Evolutionary conservation across 2,888 invertebrate genomes (phyloP), one percentile per base, ranked within the genome.

Genomic region (Flabesymbios commensalis): DNA sequence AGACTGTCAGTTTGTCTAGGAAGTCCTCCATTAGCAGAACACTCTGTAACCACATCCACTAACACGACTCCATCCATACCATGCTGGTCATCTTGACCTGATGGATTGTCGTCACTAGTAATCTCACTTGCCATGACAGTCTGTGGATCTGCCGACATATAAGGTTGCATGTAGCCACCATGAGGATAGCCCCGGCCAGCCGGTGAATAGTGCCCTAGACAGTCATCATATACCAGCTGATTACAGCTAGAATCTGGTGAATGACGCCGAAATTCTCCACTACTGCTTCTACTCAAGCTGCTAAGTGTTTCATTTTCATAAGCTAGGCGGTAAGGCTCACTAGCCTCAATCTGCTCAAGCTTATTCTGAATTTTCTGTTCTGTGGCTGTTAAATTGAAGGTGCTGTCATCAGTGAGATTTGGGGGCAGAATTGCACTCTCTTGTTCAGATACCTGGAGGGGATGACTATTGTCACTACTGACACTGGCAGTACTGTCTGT

Each of bases 161-260:
- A n/a, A n/a, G n/a, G n/a, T n/a, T n/a, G n/a, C n/a, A n/a, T 36
- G 49, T 49, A 49, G 29, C 29, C 28, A 33, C 75, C 74, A 54
- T 76, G 76, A 1, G 75, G 76, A 65, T 78, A 78, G 3, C 78
- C 78, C 17, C 75, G 69, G 42, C 75, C 74, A 29, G 72, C 76
- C 32, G 73, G 72, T 7, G 75, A 75, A 59, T 78, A 77, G 58
- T 74, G 69, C 42, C 73, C 70, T 57, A 72, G 72, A 10, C 73
- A 72, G 61, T 73, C 69, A 47, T 72, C 72, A 60, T 79, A 77
- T 47, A 72, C 72, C 55, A 67, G 65, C 61, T 77, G 78, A 39
- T 69, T 74, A 19, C 65, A 68, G 33, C 75, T 72, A 26, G 61
- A 61, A 22, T 68, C 70, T 1, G 78, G 78, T 5, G 75, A 76